phyloP scores from a whole-genome alignment of 2,797 vertebrate genomes.

The Phrynocephalus vlangalii region DNA sequence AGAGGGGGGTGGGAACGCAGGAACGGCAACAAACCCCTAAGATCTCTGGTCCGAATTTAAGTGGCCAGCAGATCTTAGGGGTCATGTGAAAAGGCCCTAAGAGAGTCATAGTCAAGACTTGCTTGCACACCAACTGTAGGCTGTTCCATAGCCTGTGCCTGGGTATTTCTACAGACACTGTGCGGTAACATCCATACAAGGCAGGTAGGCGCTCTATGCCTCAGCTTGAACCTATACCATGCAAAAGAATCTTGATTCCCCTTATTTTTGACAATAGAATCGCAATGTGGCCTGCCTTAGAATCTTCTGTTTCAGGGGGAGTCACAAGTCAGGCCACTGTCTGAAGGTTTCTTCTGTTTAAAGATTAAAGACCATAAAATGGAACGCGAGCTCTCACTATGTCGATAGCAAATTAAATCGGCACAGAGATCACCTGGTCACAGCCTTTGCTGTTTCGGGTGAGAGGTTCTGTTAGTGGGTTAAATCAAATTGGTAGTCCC shows the following conservation, averaged over 20 bases:
- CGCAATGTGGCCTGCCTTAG: neutral
- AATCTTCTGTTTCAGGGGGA: neutral
- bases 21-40: no score
- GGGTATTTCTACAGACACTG: neutral
- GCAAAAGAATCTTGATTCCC: neutral
- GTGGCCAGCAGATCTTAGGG: no score
- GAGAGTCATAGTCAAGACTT: conserved; percentile 54
- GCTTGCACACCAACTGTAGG: conserved; percentile 28
- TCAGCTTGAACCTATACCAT: neutral
- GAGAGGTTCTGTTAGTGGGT: no score
- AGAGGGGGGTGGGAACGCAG: no score
- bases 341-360: neutral
- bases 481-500: no score
- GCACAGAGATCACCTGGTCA: neutral
- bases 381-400: no score
- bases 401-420: neutral
- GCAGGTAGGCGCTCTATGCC: neutral
- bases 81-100: neutral
- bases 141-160: neutral
- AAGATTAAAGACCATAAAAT: neutral
- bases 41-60: no score
- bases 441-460: neutral
- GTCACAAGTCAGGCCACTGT: neutral
- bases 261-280: neutral
- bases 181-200: no score